A percentile compares a stretch with the other conserved stretches of the same genome.
Evolutionary conservation across 1,140 invertebrate genomes (phyloP).

Genomic region (Epicauta chinensis): DNA sequence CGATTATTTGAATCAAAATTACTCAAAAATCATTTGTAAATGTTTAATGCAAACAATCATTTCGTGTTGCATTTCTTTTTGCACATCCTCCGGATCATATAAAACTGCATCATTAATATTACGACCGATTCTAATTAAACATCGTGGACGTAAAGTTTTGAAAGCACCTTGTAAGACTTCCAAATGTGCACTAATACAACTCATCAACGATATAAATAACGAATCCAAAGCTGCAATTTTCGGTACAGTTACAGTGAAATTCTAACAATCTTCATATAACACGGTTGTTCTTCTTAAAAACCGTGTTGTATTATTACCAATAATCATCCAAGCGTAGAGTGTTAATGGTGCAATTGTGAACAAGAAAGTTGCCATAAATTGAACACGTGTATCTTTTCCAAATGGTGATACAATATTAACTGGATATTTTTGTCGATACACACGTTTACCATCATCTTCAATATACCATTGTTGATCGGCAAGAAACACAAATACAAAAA

Average conservation of each 20-base stretch:
- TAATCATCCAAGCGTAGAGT: constrained; percentile 6
- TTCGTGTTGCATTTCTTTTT: constrained; percentile 30
- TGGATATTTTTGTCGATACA: constrained; percentile 3
- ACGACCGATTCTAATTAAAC: constrained; percentile 19
- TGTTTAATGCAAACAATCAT: constrained; percentile 31
- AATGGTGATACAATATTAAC: constrained; percentile 8
- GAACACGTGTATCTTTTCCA: background rate
- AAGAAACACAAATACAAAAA: background rate
- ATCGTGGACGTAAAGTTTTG: constrained; percentile 27
- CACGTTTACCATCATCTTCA: background rate
- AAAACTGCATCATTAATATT: constrained; percentile 14
- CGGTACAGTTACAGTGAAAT: too few relatives aligned
- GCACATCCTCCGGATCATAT: constrained; percentile 17
- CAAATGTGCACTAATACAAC: constrained; percentile 29
- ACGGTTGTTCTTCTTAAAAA: too few relatives aligned
- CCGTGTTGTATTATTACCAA: too few relatives aligned
- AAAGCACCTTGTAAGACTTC: constrained; percentile 30
- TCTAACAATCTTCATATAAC: too few relatives aligned
- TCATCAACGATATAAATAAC: constrained; percentile 26
- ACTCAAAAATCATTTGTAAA: constrained; percentile 28
- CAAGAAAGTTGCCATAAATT: constrained; percentile 3
- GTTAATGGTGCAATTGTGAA: constrained; percentile 1
- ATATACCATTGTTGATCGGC: constrained; percentile 1
- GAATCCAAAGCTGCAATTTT: constrained; percentile 17
- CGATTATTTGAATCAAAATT: too few relatives aligned